These are phyloP conservation scores for Urosaurus nigricauda DNA, from an alignment of 2,797 vertebrate genomes.

Conservation along the genomic window DNA sequence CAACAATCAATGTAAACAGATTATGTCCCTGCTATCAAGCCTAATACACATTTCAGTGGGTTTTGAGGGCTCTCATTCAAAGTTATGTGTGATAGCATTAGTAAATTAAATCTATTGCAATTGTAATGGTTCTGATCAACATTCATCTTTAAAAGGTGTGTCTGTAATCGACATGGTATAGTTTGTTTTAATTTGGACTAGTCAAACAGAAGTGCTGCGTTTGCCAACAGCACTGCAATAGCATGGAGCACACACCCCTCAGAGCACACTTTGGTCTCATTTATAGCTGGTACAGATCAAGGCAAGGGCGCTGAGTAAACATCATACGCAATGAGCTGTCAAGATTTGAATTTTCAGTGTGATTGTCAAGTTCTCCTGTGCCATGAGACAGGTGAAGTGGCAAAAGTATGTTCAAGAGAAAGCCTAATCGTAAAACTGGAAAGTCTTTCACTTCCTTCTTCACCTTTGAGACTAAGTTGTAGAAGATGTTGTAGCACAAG, in stretches of 20 bases:
- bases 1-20: neutral
- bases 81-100: neutral
- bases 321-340: neutral
- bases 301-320: neutral
- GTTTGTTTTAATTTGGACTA: conserved; percentile 25
- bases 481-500: too few relatives aligned
- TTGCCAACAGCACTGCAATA: neutral
- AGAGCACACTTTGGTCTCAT: neutral
- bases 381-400: too few relatives aligned
- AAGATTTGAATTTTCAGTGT: neutral
- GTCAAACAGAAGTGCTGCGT: conserved; percentile 5
- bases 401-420: neutral
- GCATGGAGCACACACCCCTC: neutral
- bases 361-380: neutral
- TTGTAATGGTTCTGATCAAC: neutral
- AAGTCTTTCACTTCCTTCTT: neutral
- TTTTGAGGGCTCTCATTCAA: neutral
- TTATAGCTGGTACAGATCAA: neutral
- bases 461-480: too few relatives aligned
- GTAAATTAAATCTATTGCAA: neutral
- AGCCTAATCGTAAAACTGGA: neutral
- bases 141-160: conserved; percentile 17
- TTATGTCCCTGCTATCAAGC: neutral
- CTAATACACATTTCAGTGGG: neutral
- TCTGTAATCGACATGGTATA: neutral